Percentiles rank a stretch among this genome's conserved stretches.
phyloP scores from a whole-genome alignment of 1,140 invertebrate genomes.

The Apis dorsata region DNA sequence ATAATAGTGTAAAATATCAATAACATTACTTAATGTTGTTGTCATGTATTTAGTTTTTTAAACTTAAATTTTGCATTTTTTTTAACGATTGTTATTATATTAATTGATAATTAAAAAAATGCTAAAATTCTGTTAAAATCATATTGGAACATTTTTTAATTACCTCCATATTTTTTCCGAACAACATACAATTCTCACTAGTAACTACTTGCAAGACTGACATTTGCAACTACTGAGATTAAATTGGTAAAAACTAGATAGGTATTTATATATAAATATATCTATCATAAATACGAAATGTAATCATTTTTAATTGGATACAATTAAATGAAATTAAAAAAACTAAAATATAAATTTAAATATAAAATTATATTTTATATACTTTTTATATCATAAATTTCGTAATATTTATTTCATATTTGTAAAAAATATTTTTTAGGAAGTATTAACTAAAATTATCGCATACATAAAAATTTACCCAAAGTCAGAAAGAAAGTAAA shows the following conservation, averaged over 20 bases:
- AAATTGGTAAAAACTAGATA: constrained; percentile 16
- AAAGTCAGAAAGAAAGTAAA: background rate
- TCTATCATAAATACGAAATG: background rate
- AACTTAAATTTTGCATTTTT: background rate
- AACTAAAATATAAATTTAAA: background rate
- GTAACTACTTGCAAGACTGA: constrained; percentile 17
- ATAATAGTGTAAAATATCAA: background rate
- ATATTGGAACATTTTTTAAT: background rate
- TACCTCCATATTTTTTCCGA: constrained; percentile 23
- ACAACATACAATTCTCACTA: constrained; percentile 19
- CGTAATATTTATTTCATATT: background rate
- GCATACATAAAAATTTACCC: background rate
- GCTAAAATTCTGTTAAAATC: background rate
- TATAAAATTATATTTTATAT: background rate
- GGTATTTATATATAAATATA: background rate
- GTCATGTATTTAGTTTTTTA: background rate
- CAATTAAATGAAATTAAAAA: background rate
- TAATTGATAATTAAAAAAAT: background rate
- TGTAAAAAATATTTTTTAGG: background rate
- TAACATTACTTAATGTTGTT: constrained; percentile 10
- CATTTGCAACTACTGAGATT: constrained; percentile 35
- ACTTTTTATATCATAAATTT: background rate
- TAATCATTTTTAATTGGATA: background rate
- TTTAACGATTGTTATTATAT: background rate
- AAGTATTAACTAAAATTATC: background rate